Conservation (phyloP, 1,140 invertebrate genomes). For the Diorhabda elongata region DNA sequence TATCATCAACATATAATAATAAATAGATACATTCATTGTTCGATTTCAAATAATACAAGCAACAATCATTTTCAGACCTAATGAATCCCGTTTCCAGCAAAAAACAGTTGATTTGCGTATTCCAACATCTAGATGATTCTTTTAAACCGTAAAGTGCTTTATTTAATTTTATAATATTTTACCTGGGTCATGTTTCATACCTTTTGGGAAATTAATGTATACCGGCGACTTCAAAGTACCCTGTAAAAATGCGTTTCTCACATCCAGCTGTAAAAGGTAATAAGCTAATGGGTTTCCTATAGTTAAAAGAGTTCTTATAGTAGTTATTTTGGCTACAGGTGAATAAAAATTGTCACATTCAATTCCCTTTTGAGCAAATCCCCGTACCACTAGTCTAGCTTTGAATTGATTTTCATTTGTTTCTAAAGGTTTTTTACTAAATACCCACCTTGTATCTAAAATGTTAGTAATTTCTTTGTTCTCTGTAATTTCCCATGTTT, state of each 20-base stretch:
- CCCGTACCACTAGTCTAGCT: slow-evolving; percentile 41
- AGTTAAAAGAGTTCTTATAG: slow-evolving; percentile 7
- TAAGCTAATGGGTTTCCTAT: slow-evolving; percentile 10
- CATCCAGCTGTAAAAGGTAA: slow-evolving; percentile 10
- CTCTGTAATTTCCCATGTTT: no score
- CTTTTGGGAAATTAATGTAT: no score
- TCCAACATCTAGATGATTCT: slow-evolving; percentile 4
- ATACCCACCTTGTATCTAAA: slow-evolving; percentile 23
- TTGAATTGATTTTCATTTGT: slow-evolving; percentile 37
- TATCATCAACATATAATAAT: slow-evolving; percentile 26
- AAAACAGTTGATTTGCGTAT: slow-evolving; percentile 15
- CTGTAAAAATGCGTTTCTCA: slow-evolving; percentile 5
- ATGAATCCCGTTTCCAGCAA: slow-evolving; percentile 19
- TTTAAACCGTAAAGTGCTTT: slow-evolving; percentile 21
- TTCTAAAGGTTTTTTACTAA: slow-evolving; percentile 33
- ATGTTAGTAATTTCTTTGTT: no score
- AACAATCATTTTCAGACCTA: slow-evolving; percentile 17
- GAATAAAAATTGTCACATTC: slow-evolving; percentile 22
- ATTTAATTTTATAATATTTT: neutral
- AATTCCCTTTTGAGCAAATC: slow-evolving; percentile 33
- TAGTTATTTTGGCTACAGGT: slow-evolving; percentile 11
- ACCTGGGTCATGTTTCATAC: no score
- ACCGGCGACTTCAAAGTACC: neutral
- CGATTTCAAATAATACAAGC: slow-evolving; percentile 10
- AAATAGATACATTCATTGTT: slow-evolving; percentile 21